Conservation (phyloP, 2,113 vertebrate genomes). For the Dasyprocta punctata region DNA sequence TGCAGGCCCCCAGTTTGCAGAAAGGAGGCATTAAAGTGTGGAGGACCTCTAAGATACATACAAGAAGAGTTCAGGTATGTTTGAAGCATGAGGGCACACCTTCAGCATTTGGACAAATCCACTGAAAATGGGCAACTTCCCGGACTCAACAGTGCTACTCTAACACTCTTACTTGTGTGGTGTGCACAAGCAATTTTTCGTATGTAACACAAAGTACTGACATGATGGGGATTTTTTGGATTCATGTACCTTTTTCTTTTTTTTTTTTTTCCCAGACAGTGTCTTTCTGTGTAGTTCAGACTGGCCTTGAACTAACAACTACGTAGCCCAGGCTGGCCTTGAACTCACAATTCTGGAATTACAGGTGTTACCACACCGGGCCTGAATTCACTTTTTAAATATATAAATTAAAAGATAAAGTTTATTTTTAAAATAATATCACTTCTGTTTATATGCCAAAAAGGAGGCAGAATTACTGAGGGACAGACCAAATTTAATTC, state of each 20-base stretch:
- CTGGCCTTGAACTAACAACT: not conserved
- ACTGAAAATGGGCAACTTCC: not conserved
- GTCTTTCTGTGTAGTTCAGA: not conserved
- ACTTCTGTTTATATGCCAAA: constrained; percentile 45
- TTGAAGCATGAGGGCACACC: not conserved
- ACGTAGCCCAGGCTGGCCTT: not conserved
- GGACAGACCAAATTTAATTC: constrained; percentile 48
- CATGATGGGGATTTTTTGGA: too few species aligned
- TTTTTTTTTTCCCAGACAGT: not conserved
- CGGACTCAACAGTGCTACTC: not conserved
- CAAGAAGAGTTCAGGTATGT: constrained; percentile 33
- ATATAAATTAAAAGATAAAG: constrained; percentile 35
- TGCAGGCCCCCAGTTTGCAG: not conserved
- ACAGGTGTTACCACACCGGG: not conserved
- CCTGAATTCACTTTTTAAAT: constrained; percentile 5
- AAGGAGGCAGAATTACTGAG: constrained; percentile 42
- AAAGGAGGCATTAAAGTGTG: constrained; percentile 62
- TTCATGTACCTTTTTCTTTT: too few species aligned
- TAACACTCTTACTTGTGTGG: not conserved
- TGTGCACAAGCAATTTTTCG: not conserved
- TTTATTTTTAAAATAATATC: constrained; percentile 40
- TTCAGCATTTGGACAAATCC: not conserved
- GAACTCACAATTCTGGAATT: not conserved
- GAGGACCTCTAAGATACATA: not conserved
- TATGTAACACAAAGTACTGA: not conserved